Conservation (phyloP, 1,140 invertebrate species). For the Drosophila parvula region DNA sequence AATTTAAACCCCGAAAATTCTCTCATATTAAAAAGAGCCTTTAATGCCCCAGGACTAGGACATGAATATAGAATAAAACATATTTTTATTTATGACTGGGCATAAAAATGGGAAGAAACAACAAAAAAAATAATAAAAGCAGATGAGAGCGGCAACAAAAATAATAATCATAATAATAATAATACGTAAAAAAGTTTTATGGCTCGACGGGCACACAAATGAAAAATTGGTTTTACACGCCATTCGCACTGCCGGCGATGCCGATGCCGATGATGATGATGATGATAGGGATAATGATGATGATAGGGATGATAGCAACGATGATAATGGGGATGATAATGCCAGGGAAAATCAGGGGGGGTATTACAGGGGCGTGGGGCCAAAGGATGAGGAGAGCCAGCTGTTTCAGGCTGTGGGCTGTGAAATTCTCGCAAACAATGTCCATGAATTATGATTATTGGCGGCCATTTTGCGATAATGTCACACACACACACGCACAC, state of each 20-base stretch:
- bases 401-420: slow-evolving; percentile 28
- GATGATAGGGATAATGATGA: slow-evolving; percentile 33
- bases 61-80: slow-evolving; percentile 66
- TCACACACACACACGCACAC: slow-evolving; percentile 32
- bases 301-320: slow-evolving; percentile 24
- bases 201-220: slow-evolving; percentile 70
- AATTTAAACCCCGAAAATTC: slow-evolving; percentile 6
- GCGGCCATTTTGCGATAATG: slow-evolving; percentile 58
- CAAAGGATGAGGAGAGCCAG: slow-evolving; percentile 23
- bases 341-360: background rate
- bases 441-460: slow-evolving; percentile 71
- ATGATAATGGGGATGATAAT: slow-evolving; percentile 23
- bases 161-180: slow-evolving; percentile 53
- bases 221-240: slow-evolving; percentile 80
- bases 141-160: background rate
- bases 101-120: slow-evolving; percentile 47
- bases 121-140: slow-evolving; percentile 28
- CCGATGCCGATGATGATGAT: slow-evolving; percentile 24
- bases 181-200: slow-evolving; percentile 75
- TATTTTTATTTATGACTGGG: slow-evolving; percentile 75
- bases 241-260: slow-evolving; percentile 32
- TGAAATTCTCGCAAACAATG: slow-evolving; percentile 51
- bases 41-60: slow-evolving; percentile 43
- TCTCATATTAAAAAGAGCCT: slow-evolving; percentile 17
- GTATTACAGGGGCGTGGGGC: slow-evolving; percentile 1